Conservation (phyloP, 2,797 vertebrate genomes). For the Microctenopoma stevenorrisi region DNA sequence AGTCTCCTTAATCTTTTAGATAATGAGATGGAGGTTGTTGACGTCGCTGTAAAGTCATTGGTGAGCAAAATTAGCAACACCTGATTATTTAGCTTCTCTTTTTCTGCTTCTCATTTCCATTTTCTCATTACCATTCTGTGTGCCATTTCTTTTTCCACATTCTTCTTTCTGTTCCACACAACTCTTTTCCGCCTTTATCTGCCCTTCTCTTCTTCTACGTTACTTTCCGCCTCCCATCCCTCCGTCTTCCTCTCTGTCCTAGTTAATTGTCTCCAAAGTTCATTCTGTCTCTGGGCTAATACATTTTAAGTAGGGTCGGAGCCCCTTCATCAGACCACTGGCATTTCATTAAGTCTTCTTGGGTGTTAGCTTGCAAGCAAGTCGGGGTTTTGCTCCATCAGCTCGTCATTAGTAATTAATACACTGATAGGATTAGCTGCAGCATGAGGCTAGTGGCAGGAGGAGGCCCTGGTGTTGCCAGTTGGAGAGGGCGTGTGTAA, state of each 20-base stretch:
- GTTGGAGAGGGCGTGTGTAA: slow-evolving; percentile 35
- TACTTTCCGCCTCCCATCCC: slow-evolving; percentile 38
- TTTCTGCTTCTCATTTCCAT: slow-evolving; percentile 3
- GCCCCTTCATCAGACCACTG: slow-evolving; percentile 90
- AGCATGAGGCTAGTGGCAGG: slow-evolving; percentile 56
- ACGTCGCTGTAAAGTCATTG: too few species aligned
- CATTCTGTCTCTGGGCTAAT: slow-evolving; percentile 87
- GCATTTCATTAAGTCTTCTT: slow-evolving; percentile 90
- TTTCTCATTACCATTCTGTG: slow-evolving; percentile 47
- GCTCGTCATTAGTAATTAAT: slow-evolving; percentile 91
- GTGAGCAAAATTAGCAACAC: slow-evolving; percentile 26
- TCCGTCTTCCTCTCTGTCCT: slow-evolving; percentile 52
- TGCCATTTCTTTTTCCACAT: slow-evolving; percentile 17
- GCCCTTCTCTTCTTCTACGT: slow-evolving; percentile 35
- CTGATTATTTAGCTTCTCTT: slow-evolving; percentile 34
- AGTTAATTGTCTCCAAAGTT: slow-evolving; percentile 94
- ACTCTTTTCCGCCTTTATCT: slow-evolving; percentile 47
- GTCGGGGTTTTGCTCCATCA: slow-evolving; percentile 78
- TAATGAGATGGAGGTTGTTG: too few species aligned
- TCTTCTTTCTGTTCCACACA: slow-evolving; percentile 50
- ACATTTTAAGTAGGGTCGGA: slow-evolving; percentile 89
- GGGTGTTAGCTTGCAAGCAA: slow-evolving; percentile 69
- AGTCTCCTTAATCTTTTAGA: too few species aligned
- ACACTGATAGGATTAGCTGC: slow-evolving; percentile 80
- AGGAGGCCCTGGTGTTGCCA: slow-evolving; percentile 55